Base-by-base conservation (phyloP, 1,140 invertebrate genomes). In the Drosophila grimshawi region DNA sequence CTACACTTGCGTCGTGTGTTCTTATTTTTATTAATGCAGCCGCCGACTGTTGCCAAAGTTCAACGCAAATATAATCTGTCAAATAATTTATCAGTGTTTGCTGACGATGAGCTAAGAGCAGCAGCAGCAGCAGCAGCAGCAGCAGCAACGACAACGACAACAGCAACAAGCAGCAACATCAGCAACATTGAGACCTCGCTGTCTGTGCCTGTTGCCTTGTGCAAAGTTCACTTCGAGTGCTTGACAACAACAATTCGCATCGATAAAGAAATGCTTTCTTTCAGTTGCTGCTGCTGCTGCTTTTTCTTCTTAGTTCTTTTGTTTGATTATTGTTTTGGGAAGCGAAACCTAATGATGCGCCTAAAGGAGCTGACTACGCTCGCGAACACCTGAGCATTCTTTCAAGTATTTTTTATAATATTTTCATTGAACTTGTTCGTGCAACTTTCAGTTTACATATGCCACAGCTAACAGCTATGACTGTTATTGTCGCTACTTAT, bases 1-100 rank as follows among this genome's bases (percentile, higher is more conserved):
- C 6, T 33, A 29, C 64, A 68, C 56, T 69, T 68, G 71, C 41
- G 66, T 62, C 69, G 60, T 81, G 74, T 82, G 79, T 78, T 82
- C 79, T 81, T 68, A 49, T 82, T 60, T 63, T 65, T 86, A 78
- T 86, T 78, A 81, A 72, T 78, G 66, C 67, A 63, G 60, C 49
- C 61, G 77, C 57, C 73, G 68, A 71, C 73, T 63, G 43, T 53
- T 80, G 49, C 64, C 85, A 88, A 80, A 88, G 83, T 88, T 88
- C 83, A 88, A 88, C 85, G 85, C 74, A 89, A 88, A 88, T 88
- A 89, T 83, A 89, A 89, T 88, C 83, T 88, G 85, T 88, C 86
- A 88, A 88, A 88, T 78, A 89, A 89, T 89, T 89, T 85, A 88
- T 88, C 80, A 88, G 70, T 88, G 73, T 85, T 89, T 89, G 85